Conservation (phyloP, 92 coral and sea anemone genomes). For the Porites evermanni region DNA sequence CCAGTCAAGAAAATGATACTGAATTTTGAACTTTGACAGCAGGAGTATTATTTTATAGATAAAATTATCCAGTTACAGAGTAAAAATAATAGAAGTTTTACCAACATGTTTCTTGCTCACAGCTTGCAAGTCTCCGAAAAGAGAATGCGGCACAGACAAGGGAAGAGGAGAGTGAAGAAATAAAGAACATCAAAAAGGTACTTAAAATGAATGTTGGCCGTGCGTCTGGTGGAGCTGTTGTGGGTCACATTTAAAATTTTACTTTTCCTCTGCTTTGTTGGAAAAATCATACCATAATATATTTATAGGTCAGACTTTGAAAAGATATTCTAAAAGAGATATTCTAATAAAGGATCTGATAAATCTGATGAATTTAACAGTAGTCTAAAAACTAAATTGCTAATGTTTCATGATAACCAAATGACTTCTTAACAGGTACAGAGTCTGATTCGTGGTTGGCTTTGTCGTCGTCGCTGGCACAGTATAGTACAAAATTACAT, state of each 20-base stretch:
- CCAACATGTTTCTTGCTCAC: not conserved
- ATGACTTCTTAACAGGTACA: slow-evolving; percentile 80
- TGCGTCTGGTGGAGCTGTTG: no score
- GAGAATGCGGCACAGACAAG: slow-evolving; percentile 48
- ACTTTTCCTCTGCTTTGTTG: no score
- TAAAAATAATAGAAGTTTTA: no score
- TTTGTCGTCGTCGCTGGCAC: slow-evolving; percentile 99
- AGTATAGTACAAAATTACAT: slow-evolving; percentile 94
- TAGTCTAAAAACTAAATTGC: not conserved
- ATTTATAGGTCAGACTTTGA: no score
- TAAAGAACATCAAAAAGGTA: slow-evolving; percentile 87
- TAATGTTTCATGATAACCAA: not conserved
- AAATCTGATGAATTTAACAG: not conserved
- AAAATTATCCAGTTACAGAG: no score
- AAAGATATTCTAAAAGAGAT: no score
- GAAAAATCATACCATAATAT: no score
- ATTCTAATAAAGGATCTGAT: not conserved
- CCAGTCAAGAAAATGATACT: no score
- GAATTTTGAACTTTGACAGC: no score
- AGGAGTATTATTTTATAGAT: no score
- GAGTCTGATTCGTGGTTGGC: slow-evolving; percentile 97
- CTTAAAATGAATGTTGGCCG: not conserved
- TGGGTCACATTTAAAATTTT: no score
- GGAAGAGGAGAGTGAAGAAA: slow-evolving; percentile 87
- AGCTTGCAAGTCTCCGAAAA: slow-evolving; percentile 67